Base-by-base conservation (phyloP, 53 echinoderm and acorn worm genomes). In the Pentamera pediparva region DNA sequence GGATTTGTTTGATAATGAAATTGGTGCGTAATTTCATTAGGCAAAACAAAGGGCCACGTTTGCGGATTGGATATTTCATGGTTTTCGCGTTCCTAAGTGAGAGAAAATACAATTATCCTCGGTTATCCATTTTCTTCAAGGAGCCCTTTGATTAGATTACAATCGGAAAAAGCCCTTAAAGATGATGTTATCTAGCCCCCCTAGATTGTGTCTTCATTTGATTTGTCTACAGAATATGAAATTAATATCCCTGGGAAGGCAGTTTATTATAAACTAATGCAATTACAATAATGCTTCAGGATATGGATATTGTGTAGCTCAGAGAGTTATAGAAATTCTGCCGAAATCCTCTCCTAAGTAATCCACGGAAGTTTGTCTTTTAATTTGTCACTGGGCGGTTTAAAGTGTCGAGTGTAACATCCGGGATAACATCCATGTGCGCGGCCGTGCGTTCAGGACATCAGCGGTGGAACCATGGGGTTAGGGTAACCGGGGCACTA, bases 161-260 rank as follows among this genome's bases (percentile, higher is more conserved):
- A 29, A 67, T 67, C 45, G 67, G 67, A 29, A 67, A 67, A 67
- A 67, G n/a, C 38, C 37, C 45, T 67, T 38, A 67, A 67, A 67
- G 67, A 67, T 37, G 45, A 38, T 67, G 45, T 67, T 41, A 67
- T 67, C 40, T 27, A 67, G 45, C 67, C 29, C 45, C 45, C 45
- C 41, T 47, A n/a, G 67, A 67, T 67, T 67, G 67, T 67, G 45
- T 24, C 67, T 67, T 67, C 67, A 67, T 67, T 67, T 67, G 45
- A 67, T 67, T 67, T 67, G 67, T 67, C 67, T 67, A 67, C 67
- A 67, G 45, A 67, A 67, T 67, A 67, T 67, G 67, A 67, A 67
- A 67, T 67, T 67, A 67, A 67, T 67, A 67, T 67, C 67, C 67
- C 45, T 41, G 30, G 67, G 67, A 67, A 67, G 67, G 45, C 30